Base-by-base conservation (phyloP, 1,140 invertebrate species). In the Antheraea mylitta region DNA sequence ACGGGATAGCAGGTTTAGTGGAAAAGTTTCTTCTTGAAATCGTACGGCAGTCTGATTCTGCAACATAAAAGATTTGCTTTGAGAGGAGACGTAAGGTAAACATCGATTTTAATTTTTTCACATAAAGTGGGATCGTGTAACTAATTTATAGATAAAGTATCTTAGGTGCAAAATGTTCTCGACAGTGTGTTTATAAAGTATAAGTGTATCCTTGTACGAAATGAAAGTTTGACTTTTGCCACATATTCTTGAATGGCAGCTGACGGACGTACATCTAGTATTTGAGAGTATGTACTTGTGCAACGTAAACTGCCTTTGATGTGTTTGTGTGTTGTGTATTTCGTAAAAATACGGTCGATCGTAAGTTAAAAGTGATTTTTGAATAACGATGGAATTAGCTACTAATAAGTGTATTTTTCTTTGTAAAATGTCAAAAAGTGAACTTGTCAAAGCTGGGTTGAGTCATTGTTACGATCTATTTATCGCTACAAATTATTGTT, bases 241-340 rank as follows among this genome's bases (percentile, higher is more conserved):
- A 92, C 91, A 92, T 92, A 92, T 91, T 91, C 88, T 87, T 89
- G 90, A 87, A 92, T 90, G 90, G 89, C 90, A 92, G 90, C 87
- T 91, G 89, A 90, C 86, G 83, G 85, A 87, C 85, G 83, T 87
- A 89, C 81, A 75, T 89, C 80, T 86, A 82, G 76, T 83, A 81
- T 80, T 80, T 81, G 10, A 87, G 81, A 86, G 85, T 89, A 86
- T 76, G 80, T 86, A 83, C 76, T 74, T 80, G 81, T 82, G 76
- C 82, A 77, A 89, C 83, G 81, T 84, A 85, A 89, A 87, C 86
- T 77, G 76, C 83, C 72, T 78, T 75, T 58, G 11, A 18, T 65
- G 16, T 19, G 18, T 11, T 19, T 48, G 19, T 53, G 45, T 53
- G 16, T 19, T 19, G 19, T 53, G 45, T 53, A 53, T 53, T 53